A percentile compares a stretch with the other conserved stretches of the same genome.
phyloP scores from a whole-genome alignment of 2,888 invertebrate species.

The Andrena trimmerana region DNA sequence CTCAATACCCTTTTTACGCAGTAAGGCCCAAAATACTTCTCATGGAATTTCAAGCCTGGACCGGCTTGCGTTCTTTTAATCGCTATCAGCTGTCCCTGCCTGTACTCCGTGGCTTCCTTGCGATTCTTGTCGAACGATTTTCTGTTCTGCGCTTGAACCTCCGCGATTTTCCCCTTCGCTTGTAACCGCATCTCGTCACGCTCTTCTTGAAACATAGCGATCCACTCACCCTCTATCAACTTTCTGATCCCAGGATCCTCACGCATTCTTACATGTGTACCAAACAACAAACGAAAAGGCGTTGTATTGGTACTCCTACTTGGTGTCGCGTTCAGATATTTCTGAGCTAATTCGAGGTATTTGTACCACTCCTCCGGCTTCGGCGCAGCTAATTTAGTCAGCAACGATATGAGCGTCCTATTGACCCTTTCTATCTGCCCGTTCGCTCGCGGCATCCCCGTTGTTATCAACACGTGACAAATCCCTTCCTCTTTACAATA shows the following conservation, averaged over 20 bases:
- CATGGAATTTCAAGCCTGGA: background rate
- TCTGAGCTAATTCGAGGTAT: no score
- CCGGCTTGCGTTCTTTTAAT: background rate
- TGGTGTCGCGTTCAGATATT: no score
- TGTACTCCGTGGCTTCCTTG: background rate
- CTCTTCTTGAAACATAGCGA: background rate
- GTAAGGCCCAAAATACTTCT: background rate
- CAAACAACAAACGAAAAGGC: background rate
- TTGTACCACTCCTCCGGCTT: conserved; percentile 3
- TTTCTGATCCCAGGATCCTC: background rate
- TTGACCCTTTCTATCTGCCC: background rate
- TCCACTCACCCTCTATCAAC: conserved; percentile 1
- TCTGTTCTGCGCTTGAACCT: background rate
- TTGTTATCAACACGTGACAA: background rate
- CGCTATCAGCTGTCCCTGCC: background rate
- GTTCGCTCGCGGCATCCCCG: no score
- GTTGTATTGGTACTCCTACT: no score
- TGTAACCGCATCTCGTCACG: background rate
- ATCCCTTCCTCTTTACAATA: background rate
- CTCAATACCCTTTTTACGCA: background rate
- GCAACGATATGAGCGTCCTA: background rate
- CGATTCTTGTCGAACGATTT: background rate
- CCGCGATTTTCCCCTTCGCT: background rate
- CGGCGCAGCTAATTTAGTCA: background rate
- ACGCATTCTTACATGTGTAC: background rate